A percentile compares a stretch with the other conserved stretches of the same genome.
Evolutionary conservation across 2,797 vertebrate genomes (phyloP).

Genomic region (Tangara arthus): DNA sequence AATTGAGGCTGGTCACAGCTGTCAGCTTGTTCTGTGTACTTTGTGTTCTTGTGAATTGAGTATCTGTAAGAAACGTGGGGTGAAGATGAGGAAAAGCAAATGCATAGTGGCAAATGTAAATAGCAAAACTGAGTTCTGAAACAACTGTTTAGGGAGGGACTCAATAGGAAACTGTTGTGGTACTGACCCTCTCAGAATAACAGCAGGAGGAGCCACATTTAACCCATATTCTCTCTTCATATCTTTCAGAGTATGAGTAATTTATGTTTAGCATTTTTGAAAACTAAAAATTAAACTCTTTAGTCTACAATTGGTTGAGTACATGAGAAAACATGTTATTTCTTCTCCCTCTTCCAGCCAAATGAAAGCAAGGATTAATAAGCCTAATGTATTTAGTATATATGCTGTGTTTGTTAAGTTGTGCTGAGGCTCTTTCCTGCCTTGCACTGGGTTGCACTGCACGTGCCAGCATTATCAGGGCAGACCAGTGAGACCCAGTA

Average conservation of each 20-base stretch:
- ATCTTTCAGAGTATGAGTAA: neutral
- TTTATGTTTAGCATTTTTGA: neutral
- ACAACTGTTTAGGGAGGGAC: slow-evolving; percentile 21
- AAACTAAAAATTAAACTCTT: neutral
- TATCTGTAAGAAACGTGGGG: slow-evolving; percentile 15
- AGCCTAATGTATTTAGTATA: neutral
- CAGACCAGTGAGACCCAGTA: neutral
- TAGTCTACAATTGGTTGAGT: neutral
- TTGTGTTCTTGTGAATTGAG: slow-evolving; percentile 55
- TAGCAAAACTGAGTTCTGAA: slow-evolving; percentile 8
- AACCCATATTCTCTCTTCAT: neutral
- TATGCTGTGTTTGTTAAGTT: neutral
- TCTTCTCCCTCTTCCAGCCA: neutral
- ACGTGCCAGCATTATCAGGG: rapidly evolving
- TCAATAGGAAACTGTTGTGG: neutral
- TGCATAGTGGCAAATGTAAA: slow-evolving; percentile 43
- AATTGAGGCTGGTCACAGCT: slow-evolving; percentile 40
- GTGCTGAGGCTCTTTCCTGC: neutral
- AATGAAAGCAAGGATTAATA: neutral
- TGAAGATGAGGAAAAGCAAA: slow-evolving; percentile 45
- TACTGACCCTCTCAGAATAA: neutral
- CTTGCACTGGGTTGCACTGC: neutral
- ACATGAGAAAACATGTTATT: neutral
- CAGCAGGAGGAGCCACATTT: neutral
- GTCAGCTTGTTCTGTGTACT: slow-evolving; percentile 14